Evolutionary conservation across 2,113 vertebrate species (phyloP).

Genomic region (Thinocorus orbignyianus): DNA sequence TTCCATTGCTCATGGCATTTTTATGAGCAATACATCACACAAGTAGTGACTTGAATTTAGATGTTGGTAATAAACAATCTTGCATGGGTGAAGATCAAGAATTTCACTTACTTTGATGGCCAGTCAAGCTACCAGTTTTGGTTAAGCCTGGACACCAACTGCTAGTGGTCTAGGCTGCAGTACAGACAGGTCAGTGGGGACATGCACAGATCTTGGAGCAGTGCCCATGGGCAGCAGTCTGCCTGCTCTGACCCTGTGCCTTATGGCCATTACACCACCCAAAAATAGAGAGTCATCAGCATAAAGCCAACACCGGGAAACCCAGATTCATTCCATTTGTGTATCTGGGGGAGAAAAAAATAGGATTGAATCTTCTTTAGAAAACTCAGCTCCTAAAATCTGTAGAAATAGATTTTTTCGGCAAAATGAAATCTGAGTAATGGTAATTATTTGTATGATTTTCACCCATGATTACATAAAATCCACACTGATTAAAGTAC

Average conservation of each 20-base stretch:
- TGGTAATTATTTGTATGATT: neutral
- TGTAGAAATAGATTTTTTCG: neutral
- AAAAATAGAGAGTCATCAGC: neutral
- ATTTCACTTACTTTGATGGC: neutral
- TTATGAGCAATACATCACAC: neutral
- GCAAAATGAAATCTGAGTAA: neutral
- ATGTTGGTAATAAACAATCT: neutral
- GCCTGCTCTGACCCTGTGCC: neutral
- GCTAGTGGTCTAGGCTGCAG: neutral
- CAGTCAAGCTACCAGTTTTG: neutral
- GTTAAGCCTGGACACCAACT: neutral
- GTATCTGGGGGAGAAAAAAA: neutral
- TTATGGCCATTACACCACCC: neutral
- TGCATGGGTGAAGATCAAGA: neutral
- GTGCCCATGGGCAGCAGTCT: neutral
- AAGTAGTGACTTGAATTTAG: neutral
- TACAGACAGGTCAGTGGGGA: neutral
- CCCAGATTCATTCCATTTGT: neutral
- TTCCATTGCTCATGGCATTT: neutral
- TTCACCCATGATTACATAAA: neutral
- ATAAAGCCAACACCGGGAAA: neutral
- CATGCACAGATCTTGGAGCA: accelerated
- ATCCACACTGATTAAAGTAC: neutral
- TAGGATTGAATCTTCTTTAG: neutral
- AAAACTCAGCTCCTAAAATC: neutral